Percentiles rank a stretch among this genome's conserved stretches.
phyloP scores from a whole-genome alignment of 2,113 vertebrate species.

The Urocolius indicus region DNA sequence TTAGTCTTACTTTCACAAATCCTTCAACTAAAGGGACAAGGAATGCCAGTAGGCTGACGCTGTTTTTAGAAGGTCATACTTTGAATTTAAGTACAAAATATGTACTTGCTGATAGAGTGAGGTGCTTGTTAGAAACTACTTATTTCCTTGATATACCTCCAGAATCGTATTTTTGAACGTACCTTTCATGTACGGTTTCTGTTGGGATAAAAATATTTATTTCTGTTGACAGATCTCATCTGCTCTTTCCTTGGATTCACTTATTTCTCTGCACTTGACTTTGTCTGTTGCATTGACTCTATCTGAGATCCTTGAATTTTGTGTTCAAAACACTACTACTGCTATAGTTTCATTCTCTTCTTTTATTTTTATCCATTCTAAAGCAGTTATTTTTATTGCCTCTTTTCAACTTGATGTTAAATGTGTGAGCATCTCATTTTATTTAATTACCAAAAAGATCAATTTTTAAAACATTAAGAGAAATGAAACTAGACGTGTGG shows the following conservation, averaged over 20 bases:
- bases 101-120: background rate
- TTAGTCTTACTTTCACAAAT: background rate
- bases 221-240: constrained; percentile 6
- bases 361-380: constrained; percentile 11
- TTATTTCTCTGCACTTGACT: background rate
- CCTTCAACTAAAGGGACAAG: background rate
- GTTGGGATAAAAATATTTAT: constrained; percentile 14
- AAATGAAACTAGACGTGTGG: background rate
- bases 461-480: background rate
- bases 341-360: background rate
- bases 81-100: background rate
- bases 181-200: background rate
- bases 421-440: background rate
- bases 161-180: background rate
- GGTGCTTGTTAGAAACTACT: background rate
- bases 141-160: background rate
- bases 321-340: background rate
- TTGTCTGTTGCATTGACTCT: background rate
- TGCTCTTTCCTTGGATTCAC: constrained; percentile 3
- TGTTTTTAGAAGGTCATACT: background rate
- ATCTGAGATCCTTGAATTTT: background rate
- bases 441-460: constrained; percentile 34
- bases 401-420: constrained; percentile 15
- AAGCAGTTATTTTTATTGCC: background rate
- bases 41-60: background rate